Base-by-base conservation (phyloP, 1,140 invertebrate species). In the Andricus grossulariae region DNA sequence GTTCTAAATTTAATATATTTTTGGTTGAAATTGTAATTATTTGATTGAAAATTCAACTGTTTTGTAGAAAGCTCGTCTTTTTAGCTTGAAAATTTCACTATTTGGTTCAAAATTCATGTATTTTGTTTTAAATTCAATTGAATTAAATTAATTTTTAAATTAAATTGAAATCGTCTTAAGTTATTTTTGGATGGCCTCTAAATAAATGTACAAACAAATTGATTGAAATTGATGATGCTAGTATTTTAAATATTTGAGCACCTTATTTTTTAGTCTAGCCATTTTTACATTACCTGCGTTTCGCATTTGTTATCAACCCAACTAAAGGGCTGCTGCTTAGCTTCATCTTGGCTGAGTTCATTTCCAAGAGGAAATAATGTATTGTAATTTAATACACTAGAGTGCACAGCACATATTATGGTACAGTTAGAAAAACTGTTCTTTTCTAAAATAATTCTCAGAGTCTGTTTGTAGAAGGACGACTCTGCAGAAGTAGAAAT, bases 221-320 rank as follows among this genome's bases (percentile, higher is more conserved):
- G n/a, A n/a, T n/a, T n/a, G n/a, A n/a, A n/a, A n/a, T n/a, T n/a
- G n/a, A n/a, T n/a, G n/a, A n/a, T n/a, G n/a, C n/a, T n/a, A n/a
- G 5, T 32, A 32, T 32, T 32, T 32, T 2, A 32, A 55, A 73
- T 60, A 57, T 74, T 60, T 52, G 7, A 54, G 72, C 50, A 55
- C 12, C 16, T 50, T 60, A 5, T 70, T 16, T 52, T 50, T 12
- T 50, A 71, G 10, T 45, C 32, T 39, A 25, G 15, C 32, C 1
- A 6, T 25, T 72, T 55, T 66, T 71, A 54, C 72, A 45, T 74
- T 85, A 88, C 89, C 71, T 88, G 74, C 21, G 73, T 77, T 87
- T 85, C 88, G 80, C 92, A 92, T 90, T 89, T 90, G 49, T 89
- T 91, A 72, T 88, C 90, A 92, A 93, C 93, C 93, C 92, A 94